Evolutionary conservation across 2,888 invertebrate genomes (phyloP).

Genomic region (Willowsia nigromaculata): DNA sequence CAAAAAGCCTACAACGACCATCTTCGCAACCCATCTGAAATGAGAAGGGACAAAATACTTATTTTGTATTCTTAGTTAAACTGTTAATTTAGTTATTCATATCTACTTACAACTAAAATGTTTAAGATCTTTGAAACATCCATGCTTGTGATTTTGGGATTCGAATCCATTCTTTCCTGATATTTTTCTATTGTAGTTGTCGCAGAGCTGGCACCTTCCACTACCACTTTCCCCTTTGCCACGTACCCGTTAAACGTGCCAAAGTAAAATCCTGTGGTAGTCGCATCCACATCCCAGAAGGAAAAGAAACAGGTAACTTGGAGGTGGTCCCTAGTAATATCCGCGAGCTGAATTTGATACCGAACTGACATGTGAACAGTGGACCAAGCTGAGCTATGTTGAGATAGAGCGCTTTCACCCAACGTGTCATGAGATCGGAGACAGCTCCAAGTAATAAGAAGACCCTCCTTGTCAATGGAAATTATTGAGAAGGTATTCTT

Average conservation of each 20-base stretch:
- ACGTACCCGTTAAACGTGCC: conserved; percentile 66
- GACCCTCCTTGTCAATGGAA: conserved; percentile 71
- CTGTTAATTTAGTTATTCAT: too few relatives aligned
- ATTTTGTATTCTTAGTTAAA: too few relatives aligned
- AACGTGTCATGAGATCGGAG: conserved; percentile 54
- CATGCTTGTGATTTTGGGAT: conserved; percentile 55
- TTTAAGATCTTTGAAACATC: conserved; percentile 56
- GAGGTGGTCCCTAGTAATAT: conserved; percentile 4
- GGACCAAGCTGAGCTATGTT: conserved; percentile 74
- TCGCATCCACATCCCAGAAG: conserved; percentile 49
- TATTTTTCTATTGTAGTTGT: conserved; percentile 45
- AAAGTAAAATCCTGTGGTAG: conserved; percentile 50
- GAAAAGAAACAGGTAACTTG: conserved; percentile 47
- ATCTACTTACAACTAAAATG: conserved; percentile 57
- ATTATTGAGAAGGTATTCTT: conserved; percentile 69
- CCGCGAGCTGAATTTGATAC: conserved; percentile 6
- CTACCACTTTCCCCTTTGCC: conserved; percentile 35
- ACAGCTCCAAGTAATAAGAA: conserved; percentile 74
- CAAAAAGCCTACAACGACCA: conserved; percentile 74
- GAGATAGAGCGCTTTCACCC: conserved; percentile 40
- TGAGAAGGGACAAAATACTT: neutral
- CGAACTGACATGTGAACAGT: conserved; percentile 69
- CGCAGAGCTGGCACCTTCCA: neutral
- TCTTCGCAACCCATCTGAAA: conserved; percentile 72
- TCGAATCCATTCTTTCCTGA: conserved; percentile 33